phyloP scores from a whole-genome alignment of 2,888 invertebrate species.

The Hetaerina titia region DNA sequence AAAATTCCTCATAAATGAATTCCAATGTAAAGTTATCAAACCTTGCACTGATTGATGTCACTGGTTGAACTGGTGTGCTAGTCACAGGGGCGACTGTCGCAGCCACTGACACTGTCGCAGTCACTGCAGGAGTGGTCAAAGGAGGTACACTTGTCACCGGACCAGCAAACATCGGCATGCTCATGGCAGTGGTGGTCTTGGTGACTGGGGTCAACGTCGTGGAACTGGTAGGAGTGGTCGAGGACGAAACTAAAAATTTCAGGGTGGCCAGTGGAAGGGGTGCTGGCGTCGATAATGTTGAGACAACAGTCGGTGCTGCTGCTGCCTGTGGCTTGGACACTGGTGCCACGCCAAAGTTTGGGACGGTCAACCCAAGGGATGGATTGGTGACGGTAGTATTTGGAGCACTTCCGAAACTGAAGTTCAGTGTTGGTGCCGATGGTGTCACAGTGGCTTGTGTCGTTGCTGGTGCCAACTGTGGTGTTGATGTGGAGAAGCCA shows the following conservation, averaged over 20 bases:
- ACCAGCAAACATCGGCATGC: constrained; percentile 25
- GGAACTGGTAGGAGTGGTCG: constrained; percentile 72
- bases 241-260: constrained; percentile 75
- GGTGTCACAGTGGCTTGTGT: not conserved
- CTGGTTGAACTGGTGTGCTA: constrained; percentile 70
- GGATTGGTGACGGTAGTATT: not conserved
- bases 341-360: not conserved
- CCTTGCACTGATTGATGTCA: constrained; percentile 70
- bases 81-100: constrained; percentile 70
- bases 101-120: constrained; percentile 46
- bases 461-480: constrained; percentile 2
- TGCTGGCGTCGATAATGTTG: constrained; percentile 71
- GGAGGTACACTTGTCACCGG: constrained; percentile 68
- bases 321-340: constrained; percentile 24
- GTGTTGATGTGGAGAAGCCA: constrained; percentile 62
- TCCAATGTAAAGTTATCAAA: constrained; percentile 55
- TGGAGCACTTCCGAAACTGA: not conserved
- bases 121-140: constrained; percentile 66
- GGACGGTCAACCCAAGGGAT: not conserved
- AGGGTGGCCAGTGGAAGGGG: constrained; percentile 72
- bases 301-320: constrained; percentile 72
- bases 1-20: constrained; percentile 35
- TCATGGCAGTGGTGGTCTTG: constrained; percentile 69
- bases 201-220: constrained; percentile 70
- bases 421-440: not conserved